Evolutionary conservation across 2,113 vertebrate genomes (phyloP).

Genomic region (Apteryx owenii): DNA sequence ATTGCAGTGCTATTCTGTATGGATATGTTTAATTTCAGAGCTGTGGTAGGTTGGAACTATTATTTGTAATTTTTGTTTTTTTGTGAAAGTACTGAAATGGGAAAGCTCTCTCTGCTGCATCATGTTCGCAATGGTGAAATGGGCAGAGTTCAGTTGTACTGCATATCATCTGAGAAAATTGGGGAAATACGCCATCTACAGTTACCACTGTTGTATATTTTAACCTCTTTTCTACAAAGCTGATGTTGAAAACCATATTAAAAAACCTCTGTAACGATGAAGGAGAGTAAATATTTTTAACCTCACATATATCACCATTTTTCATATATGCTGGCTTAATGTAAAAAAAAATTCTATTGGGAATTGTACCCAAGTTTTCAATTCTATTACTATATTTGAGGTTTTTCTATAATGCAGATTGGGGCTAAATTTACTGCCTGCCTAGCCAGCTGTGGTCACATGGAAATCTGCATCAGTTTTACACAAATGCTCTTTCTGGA

Average conservation of each 20-base stretch:
- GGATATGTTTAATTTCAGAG: not conserved
- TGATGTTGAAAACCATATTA: not conserved
- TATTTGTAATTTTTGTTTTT: not conserved
- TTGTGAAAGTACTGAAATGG: not conserved
- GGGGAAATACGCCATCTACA: constrained; percentile 49
- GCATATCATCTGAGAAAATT: not conserved
- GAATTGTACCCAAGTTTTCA: not conserved
- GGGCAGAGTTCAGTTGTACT: not conserved
- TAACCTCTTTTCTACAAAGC: not conserved
- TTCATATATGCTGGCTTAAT: not conserved
- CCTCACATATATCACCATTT: not conserved
- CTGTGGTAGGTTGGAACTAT: not conserved
- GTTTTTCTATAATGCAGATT: not conserved
- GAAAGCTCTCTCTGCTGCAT: constrained; percentile 14
- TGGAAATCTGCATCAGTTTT: not conserved
- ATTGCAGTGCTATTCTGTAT: not conserved
- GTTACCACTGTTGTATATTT: not conserved
- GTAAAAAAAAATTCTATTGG: not conserved
- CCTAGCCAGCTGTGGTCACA: not conserved
- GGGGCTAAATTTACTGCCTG: not conserved
- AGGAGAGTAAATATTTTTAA: not conserved
- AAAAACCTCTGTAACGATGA: not conserved
- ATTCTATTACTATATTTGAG: not conserved
- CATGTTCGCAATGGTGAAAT: not conserved
- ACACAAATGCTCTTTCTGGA: not conserved